Evolutionary conservation across 2,113 vertebrate genomes (phyloP), one percentile per base, ranked within the genome.

Genomic region (Pristiophorus japonicus): DNA sequence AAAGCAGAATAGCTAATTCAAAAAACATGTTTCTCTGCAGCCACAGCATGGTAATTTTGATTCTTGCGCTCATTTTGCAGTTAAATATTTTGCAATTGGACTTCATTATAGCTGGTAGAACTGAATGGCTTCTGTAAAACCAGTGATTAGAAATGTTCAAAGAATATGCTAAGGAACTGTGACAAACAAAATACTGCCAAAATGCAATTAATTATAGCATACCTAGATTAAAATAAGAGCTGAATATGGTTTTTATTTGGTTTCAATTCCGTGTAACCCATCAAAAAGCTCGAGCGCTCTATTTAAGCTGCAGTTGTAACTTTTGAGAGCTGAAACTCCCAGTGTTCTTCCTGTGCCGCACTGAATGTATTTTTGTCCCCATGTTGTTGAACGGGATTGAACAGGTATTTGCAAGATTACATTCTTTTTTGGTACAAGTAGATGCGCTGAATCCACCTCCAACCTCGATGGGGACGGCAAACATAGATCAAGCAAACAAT

Each of bases 401-500:
- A 24, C 93, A 70, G 93, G 63, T 14, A 94, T 14, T 70, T 73
- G 38, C 20, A 94, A 67, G 93, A 73, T 70, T 73, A 73, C 93
- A 47, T 94, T 67, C 22, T 38, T 34, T 27, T 51, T 94, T 73
- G 42, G 65, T 94, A 42, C 42, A 94, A 94, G 66, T 73, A 47
- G 66, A 70, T 14, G 42, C 93, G 51, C 65, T 70, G 65, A 51
- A 67, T 94, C 65, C 66, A 94, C 93, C 45, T 45, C 66, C 27
- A 38, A 63, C 93, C 42, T 73, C 14, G 66, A 45, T 94, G 93
- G 45, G 87, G 27, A 73, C 30, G 93, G 93, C 93, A 94, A 70
- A 70, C 66, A 94, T 73, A 94, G 65, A 94, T 94, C 93, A 94
- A 70, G 66, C 66, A 73, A 96, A 97, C 96, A 97, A 97, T 98